Evolutionary conservation across 2,113 vertebrate genomes (phyloP).

Genomic region (Fregata magnificens): DNA sequence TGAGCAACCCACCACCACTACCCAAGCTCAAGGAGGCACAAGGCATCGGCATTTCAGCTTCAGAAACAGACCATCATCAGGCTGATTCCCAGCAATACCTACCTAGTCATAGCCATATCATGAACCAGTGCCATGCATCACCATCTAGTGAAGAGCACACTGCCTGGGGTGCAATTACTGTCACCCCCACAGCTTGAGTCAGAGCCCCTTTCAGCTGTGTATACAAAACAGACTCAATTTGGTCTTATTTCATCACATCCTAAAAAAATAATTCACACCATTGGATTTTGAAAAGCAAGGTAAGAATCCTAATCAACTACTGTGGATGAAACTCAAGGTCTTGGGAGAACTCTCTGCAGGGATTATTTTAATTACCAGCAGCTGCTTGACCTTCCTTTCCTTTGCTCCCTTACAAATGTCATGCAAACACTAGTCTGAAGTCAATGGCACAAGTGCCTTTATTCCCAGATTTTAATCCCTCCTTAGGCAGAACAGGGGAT

Average conservation of each 20-base stretch:
- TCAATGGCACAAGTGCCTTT: not conserved
- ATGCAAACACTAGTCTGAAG: not conserved
- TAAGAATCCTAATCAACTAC: not conserved
- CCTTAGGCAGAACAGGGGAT: not conserved
- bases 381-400: not conserved
- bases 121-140: not conserved
- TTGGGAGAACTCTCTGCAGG: not conserved
- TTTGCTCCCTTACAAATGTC: not conserved
- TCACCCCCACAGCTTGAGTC: not conserved
- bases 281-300: not conserved
- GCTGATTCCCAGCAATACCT: not conserved
- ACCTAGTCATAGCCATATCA: fast-evolving
- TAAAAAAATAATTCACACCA: not conserved
- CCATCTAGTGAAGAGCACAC: not conserved
- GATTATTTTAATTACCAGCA: not conserved
- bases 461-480: not conserved
- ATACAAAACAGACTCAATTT: not conserved
- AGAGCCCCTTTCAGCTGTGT: not conserved
- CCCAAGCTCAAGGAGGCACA: not conserved
- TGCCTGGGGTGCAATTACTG: not conserved
- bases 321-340: not conserved
- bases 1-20: not conserved
- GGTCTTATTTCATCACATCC: not conserved
- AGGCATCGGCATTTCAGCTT: not conserved
- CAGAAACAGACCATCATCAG: not conserved